These are phyloP conservation scores for Ooceraea biroi DNA, from an alignment of 1,140 invertebrate genomes.

Conservation along the genomic window DNA sequence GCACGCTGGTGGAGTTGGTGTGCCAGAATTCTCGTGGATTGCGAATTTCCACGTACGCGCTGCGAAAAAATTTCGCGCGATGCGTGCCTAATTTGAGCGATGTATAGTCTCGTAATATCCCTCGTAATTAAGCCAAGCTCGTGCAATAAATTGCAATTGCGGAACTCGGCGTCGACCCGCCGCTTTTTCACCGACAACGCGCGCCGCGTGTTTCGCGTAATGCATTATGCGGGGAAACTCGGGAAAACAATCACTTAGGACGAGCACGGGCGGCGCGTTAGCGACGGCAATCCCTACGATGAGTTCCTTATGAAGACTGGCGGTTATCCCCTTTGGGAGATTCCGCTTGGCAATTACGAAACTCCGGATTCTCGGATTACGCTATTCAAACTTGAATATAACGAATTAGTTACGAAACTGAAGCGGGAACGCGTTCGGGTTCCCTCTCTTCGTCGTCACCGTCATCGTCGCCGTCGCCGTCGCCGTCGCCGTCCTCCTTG, in stretches of 20 bases:
- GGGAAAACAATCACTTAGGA: conserved; percentile 46
- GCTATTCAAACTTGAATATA: conserved; percentile 63
- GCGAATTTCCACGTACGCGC: conserved; percentile 5
- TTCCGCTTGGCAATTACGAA: conserved; percentile 50
- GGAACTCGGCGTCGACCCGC: neutral
- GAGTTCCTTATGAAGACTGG: conserved; percentile 50
- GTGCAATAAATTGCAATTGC: conserved; percentile 11
- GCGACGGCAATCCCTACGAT: conserved; percentile 37
- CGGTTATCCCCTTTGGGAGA: conserved; percentile 35
- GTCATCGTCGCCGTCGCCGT: too few relatives aligned
- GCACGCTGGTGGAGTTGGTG: neutral
- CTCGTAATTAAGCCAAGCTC: conserved; percentile 10
- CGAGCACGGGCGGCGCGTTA: conserved; percentile 1
- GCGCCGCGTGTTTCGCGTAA: neutral
- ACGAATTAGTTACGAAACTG: conserved; percentile 65
- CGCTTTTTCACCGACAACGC: neutral
- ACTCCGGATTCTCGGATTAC: conserved; percentile 56
- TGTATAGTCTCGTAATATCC: neutral
- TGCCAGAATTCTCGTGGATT: neutral
- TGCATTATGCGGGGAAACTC: conserved; percentile 29
- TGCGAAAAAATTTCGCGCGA: conserved; percentile 11
- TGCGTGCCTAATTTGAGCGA: conserved; percentile 16
- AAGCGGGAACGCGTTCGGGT: conserved; percentile 40
- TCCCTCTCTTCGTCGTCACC: neutral
- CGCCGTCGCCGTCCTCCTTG: too few relatives aligned